Percentiles rank a stretch among this genome's conserved stretches.
These are phyloP conservation scores for Papilio xuthus DNA, from an alignment of 1,140 invertebrate species.

Conservation along the genomic window DNA sequence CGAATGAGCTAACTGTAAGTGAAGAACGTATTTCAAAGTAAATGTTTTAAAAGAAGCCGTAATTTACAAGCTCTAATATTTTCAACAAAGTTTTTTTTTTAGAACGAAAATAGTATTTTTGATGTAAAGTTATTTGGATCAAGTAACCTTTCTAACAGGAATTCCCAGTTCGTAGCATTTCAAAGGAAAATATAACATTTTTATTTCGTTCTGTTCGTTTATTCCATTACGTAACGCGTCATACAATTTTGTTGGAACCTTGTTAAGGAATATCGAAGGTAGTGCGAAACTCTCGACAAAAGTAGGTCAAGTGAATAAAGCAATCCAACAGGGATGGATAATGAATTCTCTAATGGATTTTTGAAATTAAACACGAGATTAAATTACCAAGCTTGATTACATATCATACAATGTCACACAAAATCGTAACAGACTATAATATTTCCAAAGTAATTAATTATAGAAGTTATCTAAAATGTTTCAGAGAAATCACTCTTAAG, in stretches of 20 bases:
- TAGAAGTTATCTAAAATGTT: neutral
- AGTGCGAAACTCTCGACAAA: neutral
- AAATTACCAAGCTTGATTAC: neutral
- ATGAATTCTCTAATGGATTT: conserved; percentile 7
- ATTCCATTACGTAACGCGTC: neutral
- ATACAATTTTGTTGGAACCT: neutral
- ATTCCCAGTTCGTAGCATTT: neutral
- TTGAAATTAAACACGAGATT: neutral
- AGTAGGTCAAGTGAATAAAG: conserved; percentile 8
- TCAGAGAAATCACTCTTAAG: neutral
- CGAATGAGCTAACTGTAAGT: neutral
- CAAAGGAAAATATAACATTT: neutral
- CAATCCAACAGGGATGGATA: conserved; percentile 6
- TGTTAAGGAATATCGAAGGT: neutral
- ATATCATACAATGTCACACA: neutral
- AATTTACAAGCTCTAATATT: neutral
- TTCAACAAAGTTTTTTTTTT: neutral
- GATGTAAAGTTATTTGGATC: neutral
- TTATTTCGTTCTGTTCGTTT: neutral
- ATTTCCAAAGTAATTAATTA: too few species aligned
- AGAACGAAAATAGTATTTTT: neutral
- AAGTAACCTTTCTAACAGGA: neutral
- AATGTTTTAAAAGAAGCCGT: neutral
- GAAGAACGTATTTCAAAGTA: neutral
- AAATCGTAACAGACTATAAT: neutral